Percentiles rank a stretch among this genome's conserved stretches.
These are phyloP conservation scores for Caenorhabditis tropicalis DNA, from an alignment of 1,140 invertebrate genomes.

Conservation along the genomic window DNA sequence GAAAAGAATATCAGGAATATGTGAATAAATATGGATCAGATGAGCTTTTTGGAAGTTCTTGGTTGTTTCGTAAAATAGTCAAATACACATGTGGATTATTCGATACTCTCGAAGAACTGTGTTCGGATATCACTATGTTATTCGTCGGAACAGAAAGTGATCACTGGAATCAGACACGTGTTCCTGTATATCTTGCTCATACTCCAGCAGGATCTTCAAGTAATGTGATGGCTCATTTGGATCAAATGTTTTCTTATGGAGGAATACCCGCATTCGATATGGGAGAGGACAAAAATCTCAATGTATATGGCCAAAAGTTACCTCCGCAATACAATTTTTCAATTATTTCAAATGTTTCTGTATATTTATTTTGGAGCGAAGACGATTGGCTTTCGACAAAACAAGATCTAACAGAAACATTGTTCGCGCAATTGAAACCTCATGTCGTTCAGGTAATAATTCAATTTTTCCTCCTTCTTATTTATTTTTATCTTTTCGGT, in stretches of 20 bases:
- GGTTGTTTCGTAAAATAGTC: constrained; percentile 43
- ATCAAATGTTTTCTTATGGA: background rate
- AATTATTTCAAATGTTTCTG: constrained; percentile 19
- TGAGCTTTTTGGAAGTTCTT: constrained; percentile 48
- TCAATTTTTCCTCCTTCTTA: background rate
- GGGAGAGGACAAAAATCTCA: background rate
- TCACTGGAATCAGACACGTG: constrained; percentile 17
- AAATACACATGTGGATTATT: constrained; percentile 38
- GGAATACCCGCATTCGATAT: constrained; percentile 11
- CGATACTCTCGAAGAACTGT: constrained; percentile 31
- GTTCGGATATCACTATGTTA: constrained; percentile 49
- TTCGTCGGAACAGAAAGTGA: constrained; percentile 47
- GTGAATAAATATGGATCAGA: constrained; percentile 31
- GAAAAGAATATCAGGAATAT: background rate
- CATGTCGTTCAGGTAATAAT: constrained; percentile 20
- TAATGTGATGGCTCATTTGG: constrained; percentile 4
- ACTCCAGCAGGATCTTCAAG: constrained; percentile 28
- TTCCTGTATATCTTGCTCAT: constrained; percentile 16
- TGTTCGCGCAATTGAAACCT: constrained; percentile 46
- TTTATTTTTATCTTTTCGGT: background rate
- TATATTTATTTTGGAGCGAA: constrained; percentile 50
- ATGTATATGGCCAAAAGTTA: background rate
- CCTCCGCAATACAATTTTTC: constrained; percentile 48
- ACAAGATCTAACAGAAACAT: constrained; percentile 20
- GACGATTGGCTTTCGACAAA: constrained; percentile 46